Evolutionary conservation across 92 coral and sea anemone genomes (phyloP).

Genomic region (Muricea muricata): DNA sequence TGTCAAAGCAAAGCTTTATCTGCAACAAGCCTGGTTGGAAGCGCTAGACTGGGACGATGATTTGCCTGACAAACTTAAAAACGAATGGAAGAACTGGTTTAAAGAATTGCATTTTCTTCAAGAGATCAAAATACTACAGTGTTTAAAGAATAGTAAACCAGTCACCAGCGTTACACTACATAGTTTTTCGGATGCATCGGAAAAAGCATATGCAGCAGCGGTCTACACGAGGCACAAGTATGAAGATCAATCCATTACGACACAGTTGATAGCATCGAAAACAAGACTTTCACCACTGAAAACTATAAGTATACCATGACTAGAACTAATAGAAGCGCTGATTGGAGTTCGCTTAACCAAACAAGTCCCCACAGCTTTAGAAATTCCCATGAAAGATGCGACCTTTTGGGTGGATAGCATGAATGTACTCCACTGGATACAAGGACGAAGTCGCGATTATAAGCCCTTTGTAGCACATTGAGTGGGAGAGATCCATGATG

Average conservation of each 20-base stretch:
- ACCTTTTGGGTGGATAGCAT: conserved; percentile 60
- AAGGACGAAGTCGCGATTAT: conserved; percentile 65
- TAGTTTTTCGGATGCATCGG: conserved; percentile 63
- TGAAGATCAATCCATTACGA: conserved; percentile 17
- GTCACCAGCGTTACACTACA: conserved; percentile 38
- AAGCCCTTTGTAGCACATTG: conserved; percentile 70
- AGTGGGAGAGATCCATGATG: conserved; percentile 69
- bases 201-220: conserved; percentile 63
- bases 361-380: conserved; percentile 60
- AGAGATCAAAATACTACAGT: conserved; percentile 47
- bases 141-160: conserved; percentile 24
- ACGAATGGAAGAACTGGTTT: conserved; percentile 29
- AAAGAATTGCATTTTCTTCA: too few relatives aligned
- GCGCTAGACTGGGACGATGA: conserved; percentile 37
- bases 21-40: conserved; percentile 54
- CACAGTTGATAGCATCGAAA: conserved; percentile 61
- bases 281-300: conserved; percentile 72
- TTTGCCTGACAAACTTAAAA: conserved; percentile 20
- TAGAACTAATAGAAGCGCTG: conserved; percentile 74
- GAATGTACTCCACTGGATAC: conserved; percentile 67
- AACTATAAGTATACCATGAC: conserved; percentile 64
- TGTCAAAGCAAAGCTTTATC: conserved; percentile 34
- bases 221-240: conserved; percentile 49
- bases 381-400: conserved; percentile 28
- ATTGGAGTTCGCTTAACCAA: conserved; percentile 60